Conservation (phyloP, 2,888 invertebrate species). For the Morinoia aosen region DNA sequence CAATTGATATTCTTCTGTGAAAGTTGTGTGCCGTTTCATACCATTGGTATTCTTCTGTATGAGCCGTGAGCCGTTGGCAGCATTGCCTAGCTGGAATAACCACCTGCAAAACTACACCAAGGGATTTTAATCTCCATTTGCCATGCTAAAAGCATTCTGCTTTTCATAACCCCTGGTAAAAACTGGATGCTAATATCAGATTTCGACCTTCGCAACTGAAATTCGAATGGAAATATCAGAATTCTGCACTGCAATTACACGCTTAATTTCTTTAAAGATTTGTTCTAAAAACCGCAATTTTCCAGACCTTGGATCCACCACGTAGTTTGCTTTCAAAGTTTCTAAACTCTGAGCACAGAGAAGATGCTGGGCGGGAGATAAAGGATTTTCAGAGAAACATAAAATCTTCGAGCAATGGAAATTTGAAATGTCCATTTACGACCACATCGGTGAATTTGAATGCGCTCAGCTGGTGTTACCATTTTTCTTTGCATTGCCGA, state of each 20-base stretch:
- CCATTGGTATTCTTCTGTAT: no score
- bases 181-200: not conserved
- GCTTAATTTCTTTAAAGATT: not conserved
- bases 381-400: not conserved
- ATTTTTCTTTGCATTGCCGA: not conserved
- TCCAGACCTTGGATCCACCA: not conserved
- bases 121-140: no score
- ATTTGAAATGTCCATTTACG: not conserved
- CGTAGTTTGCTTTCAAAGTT: not conserved
- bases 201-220: not conserved
- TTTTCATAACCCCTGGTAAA: not conserved
- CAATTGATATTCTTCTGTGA: no score
- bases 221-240: not conserved
- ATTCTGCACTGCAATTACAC: not conserved
- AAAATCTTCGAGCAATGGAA: not conserved
- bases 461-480: not conserved
- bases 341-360: not conserved
- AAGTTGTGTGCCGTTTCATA: no score
- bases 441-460: not conserved
- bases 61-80: no score
- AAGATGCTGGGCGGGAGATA: not conserved
- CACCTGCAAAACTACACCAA: no score
- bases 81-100: no score
- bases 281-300: not conserved
- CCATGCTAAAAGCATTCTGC: not conserved